phyloP scores from a whole-genome alignment of 2,797 vertebrate species.

The Semotilus atromaculatus region DNA sequence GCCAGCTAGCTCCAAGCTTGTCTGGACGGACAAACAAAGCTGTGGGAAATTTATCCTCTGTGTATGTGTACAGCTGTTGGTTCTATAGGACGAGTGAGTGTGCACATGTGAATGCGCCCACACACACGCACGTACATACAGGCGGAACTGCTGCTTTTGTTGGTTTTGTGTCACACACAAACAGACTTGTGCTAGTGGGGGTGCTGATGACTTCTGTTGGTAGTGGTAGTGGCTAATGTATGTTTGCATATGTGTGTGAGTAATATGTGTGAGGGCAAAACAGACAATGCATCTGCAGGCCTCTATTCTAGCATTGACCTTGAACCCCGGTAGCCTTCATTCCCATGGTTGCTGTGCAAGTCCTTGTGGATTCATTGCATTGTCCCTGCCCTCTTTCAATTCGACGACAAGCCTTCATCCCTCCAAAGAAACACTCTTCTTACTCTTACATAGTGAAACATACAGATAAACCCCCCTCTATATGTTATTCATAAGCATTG shows the following conservation, averaged over 20 bases:
- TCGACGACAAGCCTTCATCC: not conserved
- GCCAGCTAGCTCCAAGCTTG: conserved; percentile 46
- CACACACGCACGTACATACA: not conserved
- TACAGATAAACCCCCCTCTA: not conserved
- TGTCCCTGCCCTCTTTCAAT: conserved; percentile 21
- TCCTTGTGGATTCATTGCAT: conserved; percentile 53
- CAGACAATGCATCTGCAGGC: conserved; percentile 82
- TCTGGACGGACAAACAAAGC: conserved; percentile 36
- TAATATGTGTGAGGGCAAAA: conserved; percentile 58
- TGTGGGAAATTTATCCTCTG: conserved; percentile 53
- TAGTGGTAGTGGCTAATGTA: conserved; percentile 28
- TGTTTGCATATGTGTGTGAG: conserved; percentile 45
- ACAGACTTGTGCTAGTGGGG: conserved; percentile 13
- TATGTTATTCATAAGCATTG: not conserved
- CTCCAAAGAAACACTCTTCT: not conserved
- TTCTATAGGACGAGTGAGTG: conserved; percentile 16
- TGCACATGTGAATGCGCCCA: conserved; percentile 6
- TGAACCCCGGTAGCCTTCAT: conserved; percentile 85
- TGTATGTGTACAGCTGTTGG: conserved; percentile 51
- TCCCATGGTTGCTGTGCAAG: conserved; percentile 76
- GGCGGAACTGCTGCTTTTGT: conserved; percentile 7
- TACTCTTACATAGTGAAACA: not conserved
- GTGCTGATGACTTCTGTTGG: conserved; percentile 7
- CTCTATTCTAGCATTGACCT: conserved; percentile 86
- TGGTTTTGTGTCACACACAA: conserved; percentile 29